Evolutionary conservation across 2,113 vertebrate genomes (phyloP), one percentile per base, ranked within the genome.

Genomic region (Prietella phreatophila): DNA sequence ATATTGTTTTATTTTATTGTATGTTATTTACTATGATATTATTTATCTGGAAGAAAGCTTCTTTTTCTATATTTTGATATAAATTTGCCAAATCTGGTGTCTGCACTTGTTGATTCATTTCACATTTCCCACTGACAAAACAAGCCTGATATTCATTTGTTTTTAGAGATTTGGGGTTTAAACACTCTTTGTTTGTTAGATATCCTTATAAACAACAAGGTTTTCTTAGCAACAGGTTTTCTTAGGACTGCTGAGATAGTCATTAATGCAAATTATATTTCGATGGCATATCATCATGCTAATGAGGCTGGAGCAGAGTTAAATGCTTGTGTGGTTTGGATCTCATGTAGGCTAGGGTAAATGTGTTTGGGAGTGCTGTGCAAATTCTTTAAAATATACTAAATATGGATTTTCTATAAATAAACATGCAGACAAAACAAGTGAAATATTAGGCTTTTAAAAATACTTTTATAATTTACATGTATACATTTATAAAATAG

Each of bases 201-300:
- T 78, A 78, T 53, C 75, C 13, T 78, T 50, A 78, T 53, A 78
- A 78, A 50, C 75, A 78, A 50, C 71, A 50, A 50, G 42, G 71
- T 30, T 78, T 78, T 78, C 39, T 78, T 47, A 50, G 25, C 75
- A 78, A n/a, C 75, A 25, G 71, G 71, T 75, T 75, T 78, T 78
- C 75, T n/a, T n/a, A 25, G 75, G 13, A 78, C 39, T 78, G 75
- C 42, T 50, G 42, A 78, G 42, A 78, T 76, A 76, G 42, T 50
- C 42, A 50, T 78, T 27, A 53, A n/a, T 78, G 75, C 42, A 78
- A 50, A 78, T 78, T n/a, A 50, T 78, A 14, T 50, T 78, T 78
- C 25, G 2, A 78, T 78, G 75, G 25, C 11, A 78, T 78, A 78
- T 78, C 75, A 78, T 78, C 75, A 78, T 78, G 75, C 75, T 50